Evolutionary conservation across 2,797 vertebrate species (phyloP).

Genomic region (Hipposideros larvatus): DNA sequence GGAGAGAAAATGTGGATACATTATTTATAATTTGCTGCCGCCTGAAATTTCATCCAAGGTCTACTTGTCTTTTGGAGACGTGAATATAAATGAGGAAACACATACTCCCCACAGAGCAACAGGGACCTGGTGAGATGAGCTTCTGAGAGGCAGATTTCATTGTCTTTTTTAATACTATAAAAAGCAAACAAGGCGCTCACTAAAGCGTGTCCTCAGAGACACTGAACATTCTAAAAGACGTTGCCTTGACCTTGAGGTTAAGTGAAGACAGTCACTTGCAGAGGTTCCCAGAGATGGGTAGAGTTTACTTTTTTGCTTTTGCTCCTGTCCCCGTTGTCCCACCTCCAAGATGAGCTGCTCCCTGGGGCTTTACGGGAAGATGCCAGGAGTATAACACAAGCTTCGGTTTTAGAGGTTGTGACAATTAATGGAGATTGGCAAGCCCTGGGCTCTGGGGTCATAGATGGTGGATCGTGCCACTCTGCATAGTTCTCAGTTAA

Average conservation of each 20-base stretch:
- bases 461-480: neutral
- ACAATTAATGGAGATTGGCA: neutral
- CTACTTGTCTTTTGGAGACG: constrained; percentile 87
- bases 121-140: constrained; percentile 70
- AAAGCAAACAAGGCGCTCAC: constrained; percentile 74
- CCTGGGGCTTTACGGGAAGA: neutral
- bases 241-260: constrained; percentile 75
- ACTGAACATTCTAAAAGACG: neutral
- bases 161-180: constrained; percentile 79
- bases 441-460: neutral
- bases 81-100: constrained; percentile 89
- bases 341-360: neutral
- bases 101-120: constrained; percentile 82
- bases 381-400: neutral
- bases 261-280: neutral
- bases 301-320: constrained; percentile 29
- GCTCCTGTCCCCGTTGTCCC: neutral
- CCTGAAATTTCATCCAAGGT: constrained; percentile 88
- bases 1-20: constrained; percentile 86
- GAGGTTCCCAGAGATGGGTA: neutral
- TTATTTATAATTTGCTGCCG: constrained; percentile 88
- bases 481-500: neutral
- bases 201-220: constrained; percentile 67
- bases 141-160: constrained; percentile 79
- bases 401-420: neutral